A percentile compares a stretch with the other conserved stretches of the same genome.
Conservation (phyloP, 2,888 invertebrate genomes). For the Helleia helle region DNA sequence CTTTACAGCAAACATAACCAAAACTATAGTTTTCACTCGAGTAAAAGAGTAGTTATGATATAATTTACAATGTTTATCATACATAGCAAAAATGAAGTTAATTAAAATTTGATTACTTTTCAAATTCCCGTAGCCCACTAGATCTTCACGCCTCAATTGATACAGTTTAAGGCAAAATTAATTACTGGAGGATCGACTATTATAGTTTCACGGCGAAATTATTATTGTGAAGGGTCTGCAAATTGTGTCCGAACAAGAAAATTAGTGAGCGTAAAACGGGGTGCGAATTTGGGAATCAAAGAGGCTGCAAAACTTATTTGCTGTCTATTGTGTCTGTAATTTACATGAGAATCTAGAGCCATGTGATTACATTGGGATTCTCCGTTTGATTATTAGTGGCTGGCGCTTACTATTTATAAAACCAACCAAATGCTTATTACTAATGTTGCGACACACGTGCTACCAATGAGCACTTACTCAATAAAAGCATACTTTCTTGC, state of each 20-base stretch:
- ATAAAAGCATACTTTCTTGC: no score
- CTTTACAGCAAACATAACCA: no score
- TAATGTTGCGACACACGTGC: no score
- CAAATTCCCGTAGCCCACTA: slow-evolving; percentile 58
- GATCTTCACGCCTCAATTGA: slow-evolving; percentile 71
- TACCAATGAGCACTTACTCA: no score
- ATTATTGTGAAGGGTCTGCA: slow-evolving; percentile 65
- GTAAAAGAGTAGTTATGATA: no score
- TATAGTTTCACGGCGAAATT: slow-evolving; percentile 69
- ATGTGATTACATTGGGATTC: no score
- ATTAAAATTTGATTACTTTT: slow-evolving; percentile 57
- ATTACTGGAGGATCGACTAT: slow-evolving; percentile 69
- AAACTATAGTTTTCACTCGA: no score
- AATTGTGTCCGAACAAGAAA: slow-evolving; percentile 74
- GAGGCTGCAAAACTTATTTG: slow-evolving; percentile 54
- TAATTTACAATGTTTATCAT: no score
- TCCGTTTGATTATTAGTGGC: no score
- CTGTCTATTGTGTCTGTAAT: slow-evolving; percentile 60
- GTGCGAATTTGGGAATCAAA: slow-evolving; percentile 71
- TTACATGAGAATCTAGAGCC: no score
- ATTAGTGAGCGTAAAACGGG: slow-evolving; percentile 73
- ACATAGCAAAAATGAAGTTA: slow-evolving; percentile 44
- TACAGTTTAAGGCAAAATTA: slow-evolving; percentile 70
- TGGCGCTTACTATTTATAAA: no score
- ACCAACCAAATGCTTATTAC: no score